Conservation (phyloP, 2,113 vertebrate genomes). For the Corvus moneduloides region DNA sequence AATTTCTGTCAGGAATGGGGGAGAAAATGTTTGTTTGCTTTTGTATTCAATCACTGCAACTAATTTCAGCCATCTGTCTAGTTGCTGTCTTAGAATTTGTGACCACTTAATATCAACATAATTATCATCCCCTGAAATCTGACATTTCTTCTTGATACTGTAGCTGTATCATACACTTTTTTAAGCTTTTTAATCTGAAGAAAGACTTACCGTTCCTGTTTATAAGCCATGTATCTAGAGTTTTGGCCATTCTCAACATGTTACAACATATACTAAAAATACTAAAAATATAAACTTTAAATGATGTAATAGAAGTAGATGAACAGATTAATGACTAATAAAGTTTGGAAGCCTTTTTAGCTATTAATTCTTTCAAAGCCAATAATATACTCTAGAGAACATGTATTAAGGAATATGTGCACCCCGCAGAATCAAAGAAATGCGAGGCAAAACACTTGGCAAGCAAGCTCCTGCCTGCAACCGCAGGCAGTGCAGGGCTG, state of each 20-base stretch:
- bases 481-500: not conserved
- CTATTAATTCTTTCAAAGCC: not conserved
- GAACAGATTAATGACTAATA: not conserved
- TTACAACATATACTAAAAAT: not conserved
- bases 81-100: not conserved
- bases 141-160: not conserved
- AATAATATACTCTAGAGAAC: not conserved
- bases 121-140: not conserved
- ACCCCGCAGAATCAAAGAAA: not conserved
- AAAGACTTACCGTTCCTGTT: not conserved
- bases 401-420: not conserved
- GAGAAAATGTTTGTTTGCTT: not conserved
- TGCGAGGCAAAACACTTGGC: not conserved
- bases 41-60: not conserved
- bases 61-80: not conserved
- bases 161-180: not conserved
- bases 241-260: not conserved
- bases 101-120: not conserved
- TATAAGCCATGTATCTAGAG: not conserved
- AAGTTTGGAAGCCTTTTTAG: not conserved
- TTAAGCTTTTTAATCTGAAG: not conserved
- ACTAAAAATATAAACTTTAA: not conserved
- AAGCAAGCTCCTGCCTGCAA: not conserved
- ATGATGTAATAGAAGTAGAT: not conserved
- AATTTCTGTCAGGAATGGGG: not conserved